A percentile compares a stretch with the other conserved stretches of the same genome.
These are phyloP conservation scores for Drosophila nigricruria DNA, from an alignment of 2,888 invertebrate species.

Conservation along the genomic window DNA sequence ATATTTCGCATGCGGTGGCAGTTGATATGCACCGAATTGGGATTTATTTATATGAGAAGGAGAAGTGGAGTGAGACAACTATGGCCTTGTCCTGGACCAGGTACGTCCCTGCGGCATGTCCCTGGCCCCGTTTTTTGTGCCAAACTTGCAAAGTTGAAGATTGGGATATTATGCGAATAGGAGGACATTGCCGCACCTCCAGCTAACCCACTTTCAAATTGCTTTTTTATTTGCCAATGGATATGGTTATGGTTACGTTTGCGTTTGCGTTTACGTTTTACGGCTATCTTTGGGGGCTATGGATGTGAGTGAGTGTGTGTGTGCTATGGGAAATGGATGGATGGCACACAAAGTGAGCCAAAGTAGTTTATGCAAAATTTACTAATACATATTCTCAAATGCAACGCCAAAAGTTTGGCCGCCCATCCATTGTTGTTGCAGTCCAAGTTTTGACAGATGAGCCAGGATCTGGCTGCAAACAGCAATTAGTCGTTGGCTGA, in stretches of 20 bases:
- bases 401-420: conserved; percentile 50
- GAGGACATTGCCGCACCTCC: background rate
- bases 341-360: conserved; percentile 52
- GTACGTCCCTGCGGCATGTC: conserved; percentile 12
- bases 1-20: conserved; percentile 64
- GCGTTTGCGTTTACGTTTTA: conserved; percentile 41
- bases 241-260: conserved; percentile 40
- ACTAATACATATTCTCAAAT: conserved; percentile 49
- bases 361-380: conserved; percentile 67
- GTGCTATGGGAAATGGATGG: conserved; percentile 37
- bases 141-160: conserved; percentile 17
- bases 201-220: conserved; percentile 72
- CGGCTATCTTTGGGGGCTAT: conserved; percentile 28
- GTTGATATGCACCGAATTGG: conserved; percentile 67
- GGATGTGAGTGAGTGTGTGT: no score
- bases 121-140: conserved; percentile 19
- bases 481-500: conserved; percentile 28
- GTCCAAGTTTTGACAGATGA: conserved; percentile 59
- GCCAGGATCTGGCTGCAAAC: conserved; percentile 18
- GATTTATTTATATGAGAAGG: conserved; percentile 63
- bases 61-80: conserved; percentile 4
- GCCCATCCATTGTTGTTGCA: conserved; percentile 27
- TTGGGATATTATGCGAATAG: background rate
- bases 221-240: conserved; percentile 74
- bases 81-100: conserved; percentile 47